A percentile compares a stretch with the other conserved stretches of the same genome.
These are phyloP conservation scores for Holocentrus rufus DNA, from an alignment of 2,797 vertebrate genomes.

Conservation along the genomic window DNA sequence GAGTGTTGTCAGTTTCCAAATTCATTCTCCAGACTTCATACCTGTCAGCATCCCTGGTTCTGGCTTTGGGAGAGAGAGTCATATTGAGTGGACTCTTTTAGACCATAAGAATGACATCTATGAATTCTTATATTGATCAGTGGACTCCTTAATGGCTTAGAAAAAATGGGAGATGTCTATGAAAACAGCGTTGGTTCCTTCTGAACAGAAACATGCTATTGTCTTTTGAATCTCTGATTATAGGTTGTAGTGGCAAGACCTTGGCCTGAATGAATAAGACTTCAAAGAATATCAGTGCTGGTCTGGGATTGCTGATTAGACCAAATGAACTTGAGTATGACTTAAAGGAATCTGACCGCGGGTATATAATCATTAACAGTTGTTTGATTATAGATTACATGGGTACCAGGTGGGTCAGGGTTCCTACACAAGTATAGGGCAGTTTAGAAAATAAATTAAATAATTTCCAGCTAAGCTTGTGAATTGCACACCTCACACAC, in stretches of 20 bases:
- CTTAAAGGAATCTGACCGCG: background rate
- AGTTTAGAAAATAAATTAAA: too few relatives aligned
- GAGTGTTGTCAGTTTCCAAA: background rate
- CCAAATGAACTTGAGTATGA: slow-evolving; percentile 6
- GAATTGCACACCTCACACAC: too few relatives aligned
- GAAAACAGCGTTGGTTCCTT: too few relatives aligned
- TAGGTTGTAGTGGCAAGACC: background rate
- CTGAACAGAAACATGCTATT: too few relatives aligned
- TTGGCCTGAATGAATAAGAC: background rate
- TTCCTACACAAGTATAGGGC: too few relatives aligned
- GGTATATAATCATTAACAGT: too few relatives aligned
- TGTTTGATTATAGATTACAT: too few relatives aligned
- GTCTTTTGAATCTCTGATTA: background rate
- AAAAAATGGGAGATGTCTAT: too few relatives aligned
- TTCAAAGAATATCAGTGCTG: background rate
- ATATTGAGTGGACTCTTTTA: background rate
- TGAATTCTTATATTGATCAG: background rate
- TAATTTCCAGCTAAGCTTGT: too few relatives aligned
- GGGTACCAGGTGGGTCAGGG: too few relatives aligned
- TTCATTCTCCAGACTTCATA: background rate
- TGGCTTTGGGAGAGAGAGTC: background rate
- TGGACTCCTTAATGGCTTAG: too few relatives aligned
- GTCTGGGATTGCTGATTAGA: background rate
- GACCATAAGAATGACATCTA: background rate
- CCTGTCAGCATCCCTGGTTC: too few relatives aligned